Conservation (phyloP, 2,888 invertebrate species). For the Abrostola tripartita region DNA sequence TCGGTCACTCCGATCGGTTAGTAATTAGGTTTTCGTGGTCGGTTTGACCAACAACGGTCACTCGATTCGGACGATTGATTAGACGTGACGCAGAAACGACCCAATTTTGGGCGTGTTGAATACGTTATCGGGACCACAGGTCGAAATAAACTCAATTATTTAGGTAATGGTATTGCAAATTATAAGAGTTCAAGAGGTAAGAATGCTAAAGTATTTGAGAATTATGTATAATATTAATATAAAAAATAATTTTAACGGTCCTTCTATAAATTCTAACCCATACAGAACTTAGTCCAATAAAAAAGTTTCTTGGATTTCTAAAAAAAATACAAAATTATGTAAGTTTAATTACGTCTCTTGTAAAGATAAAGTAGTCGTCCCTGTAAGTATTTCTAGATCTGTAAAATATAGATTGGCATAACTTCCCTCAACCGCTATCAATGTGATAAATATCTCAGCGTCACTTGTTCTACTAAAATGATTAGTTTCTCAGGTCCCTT, state of each 20-base stretch:
- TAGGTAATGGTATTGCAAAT: conserved; percentile 9
- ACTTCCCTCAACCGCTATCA: not conserved
- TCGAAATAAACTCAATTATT: conserved; percentile 9
- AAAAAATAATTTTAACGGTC: too few species aligned
- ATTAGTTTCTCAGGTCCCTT: conserved; percentile 51
- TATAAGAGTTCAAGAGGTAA: not conserved
- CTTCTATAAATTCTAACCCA: too few species aligned
- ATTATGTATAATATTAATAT: too few species aligned
- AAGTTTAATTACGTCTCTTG: too few species aligned
- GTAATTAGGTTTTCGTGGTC: conserved; percentile 76
- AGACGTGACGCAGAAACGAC: conserved; percentile 53
- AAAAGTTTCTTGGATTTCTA: too few species aligned
- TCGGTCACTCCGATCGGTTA: conserved; percentile 65
- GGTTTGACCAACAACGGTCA: conserved; percentile 72
- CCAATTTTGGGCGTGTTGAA: conserved; percentile 51
- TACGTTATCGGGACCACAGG: conserved; percentile 28
- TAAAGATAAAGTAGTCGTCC: too few species aligned
- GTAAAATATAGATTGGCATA: not conserved
- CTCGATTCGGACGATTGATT: conserved; percentile 76
- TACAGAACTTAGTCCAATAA: too few species aligned
- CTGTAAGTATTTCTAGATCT: not conserved
- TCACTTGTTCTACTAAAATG: conserved; percentile 36
- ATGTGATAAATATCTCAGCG: conserved; percentile 21
- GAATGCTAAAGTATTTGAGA: too few species aligned
- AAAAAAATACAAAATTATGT: too few species aligned